phyloP scores from a whole-genome alignment of 2,797 vertebrate species.

The Acanthurus leucopareius region DNA sequence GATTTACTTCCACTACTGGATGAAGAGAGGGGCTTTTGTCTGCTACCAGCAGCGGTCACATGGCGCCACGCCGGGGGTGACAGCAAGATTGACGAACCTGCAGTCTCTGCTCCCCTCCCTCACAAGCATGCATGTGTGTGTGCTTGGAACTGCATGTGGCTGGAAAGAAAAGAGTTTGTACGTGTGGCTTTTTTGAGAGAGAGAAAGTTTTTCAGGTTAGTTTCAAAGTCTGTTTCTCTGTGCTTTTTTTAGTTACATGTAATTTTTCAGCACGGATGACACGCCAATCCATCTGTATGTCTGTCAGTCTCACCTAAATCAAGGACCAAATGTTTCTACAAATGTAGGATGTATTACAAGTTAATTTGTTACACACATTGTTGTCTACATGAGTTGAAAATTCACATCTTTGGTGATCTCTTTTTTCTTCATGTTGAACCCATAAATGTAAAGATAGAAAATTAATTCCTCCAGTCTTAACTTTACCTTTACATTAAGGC shows the following conservation, averaged over 20 bases:
- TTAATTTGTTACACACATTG: slow-evolving; percentile 20
- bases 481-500: background rate
- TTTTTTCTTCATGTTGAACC: background rate
- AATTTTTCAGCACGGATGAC: background rate
- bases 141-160: slow-evolving; percentile 29
- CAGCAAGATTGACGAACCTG: slow-evolving; percentile 43
- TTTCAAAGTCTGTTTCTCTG: background rate
- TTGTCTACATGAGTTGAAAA: background rate
- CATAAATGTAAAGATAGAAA: no score
- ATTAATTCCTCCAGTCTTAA: background rate
- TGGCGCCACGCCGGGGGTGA: slow-evolving; percentile 49
- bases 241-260: background rate
- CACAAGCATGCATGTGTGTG: slow-evolving; percentile 14
- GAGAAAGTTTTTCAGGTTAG: slow-evolving; percentile 10
- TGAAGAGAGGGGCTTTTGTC: slow-evolving; percentile 72
- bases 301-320: background rate
- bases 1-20: slow-evolving; percentile 64
- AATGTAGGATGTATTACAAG: background rate
- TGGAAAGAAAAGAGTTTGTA: slow-evolving; percentile 3
- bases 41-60: slow-evolving; percentile 69
- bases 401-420: background rate
- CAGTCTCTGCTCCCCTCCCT: slow-evolving; percentile 37
- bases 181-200: slow-evolving; percentile 2
- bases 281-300: background rate
- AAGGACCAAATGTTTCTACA: slow-evolving; percentile 8